Evolutionary conservation across 2,113 vertebrate genomes (phyloP).

Genomic region (Eurypyga helias): DNA sequence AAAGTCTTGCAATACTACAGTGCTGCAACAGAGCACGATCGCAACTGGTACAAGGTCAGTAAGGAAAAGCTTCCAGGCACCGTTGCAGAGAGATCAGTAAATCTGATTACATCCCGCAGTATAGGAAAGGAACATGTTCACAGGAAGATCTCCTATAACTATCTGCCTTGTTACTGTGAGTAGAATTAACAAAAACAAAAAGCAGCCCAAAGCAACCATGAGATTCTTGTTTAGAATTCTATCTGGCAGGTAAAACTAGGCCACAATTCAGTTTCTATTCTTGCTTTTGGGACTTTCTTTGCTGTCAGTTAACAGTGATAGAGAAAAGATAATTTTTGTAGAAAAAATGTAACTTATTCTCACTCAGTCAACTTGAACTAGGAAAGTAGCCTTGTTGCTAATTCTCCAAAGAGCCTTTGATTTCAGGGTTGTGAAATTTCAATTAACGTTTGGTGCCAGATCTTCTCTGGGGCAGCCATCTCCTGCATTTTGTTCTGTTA

Average conservation of each 20-base stretch:
- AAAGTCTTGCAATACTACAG: constrained; percentile 97
- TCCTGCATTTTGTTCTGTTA: not conserved
- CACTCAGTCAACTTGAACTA: not conserved
- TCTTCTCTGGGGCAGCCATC: not conserved
- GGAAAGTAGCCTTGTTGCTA: not conserved
- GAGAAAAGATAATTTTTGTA: not conserved
- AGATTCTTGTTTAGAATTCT: not conserved
- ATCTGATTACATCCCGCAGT: not conserved
- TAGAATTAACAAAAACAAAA: not conserved
- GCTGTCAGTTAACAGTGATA: not conserved
- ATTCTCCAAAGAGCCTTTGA: constrained; percentile 12
- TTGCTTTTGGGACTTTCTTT: not conserved
- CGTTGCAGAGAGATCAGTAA: not conserved
- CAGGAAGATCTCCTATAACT: not conserved
- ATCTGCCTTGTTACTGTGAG: not conserved
- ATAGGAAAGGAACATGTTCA: not conserved
- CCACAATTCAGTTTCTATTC: not conserved
- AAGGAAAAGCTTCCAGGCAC: not conserved
- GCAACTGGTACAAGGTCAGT: constrained; percentile 98
- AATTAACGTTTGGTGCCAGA: not conserved
- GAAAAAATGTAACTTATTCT: not conserved
- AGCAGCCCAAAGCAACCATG: not conserved
- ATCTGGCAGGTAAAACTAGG: not conserved
- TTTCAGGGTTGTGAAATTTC: not conserved
- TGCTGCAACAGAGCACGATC: constrained; percentile 94